Base-by-base conservation (phyloP, 2,888 invertebrate species). In the Magallana nippona region DNA sequence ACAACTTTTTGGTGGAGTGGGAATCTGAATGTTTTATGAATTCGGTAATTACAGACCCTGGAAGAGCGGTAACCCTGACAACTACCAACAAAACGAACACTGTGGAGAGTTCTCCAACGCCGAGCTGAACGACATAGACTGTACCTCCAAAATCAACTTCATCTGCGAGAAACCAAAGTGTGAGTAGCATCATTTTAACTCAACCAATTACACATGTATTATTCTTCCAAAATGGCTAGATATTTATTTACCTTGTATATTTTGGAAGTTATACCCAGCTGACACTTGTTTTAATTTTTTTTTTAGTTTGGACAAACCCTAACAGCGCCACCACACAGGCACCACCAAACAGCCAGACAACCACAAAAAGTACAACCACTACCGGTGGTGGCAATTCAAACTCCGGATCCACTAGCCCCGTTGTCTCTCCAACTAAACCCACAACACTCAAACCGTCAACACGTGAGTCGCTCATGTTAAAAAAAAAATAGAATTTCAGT, bases 151-250 rank as follows among this genome's bases (percentile, higher is more conserved):
- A 27, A 78, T 88, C 13, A 87, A 88, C 71, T 90, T 84, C 58
- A 88, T 90, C 55, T 90, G 90, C 83, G 89, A 90, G 81, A 90
- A 89, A 58, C 88, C 88, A 19, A 89, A 88, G 85, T 88, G 90
- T 90, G 87, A 81, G 89, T 27, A 32, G 15, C 85, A 55, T 5
- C 17, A 27, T 27, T 55, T 27, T 15, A 55, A 19, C 15, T 17
- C 1, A 1, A 44, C 44, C 22, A 10, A 11, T 5, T 44, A 81
- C 15, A 13, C 17, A 63, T 44, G 8, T 44, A 44, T 44, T 44
- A 27, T 27, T 27, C 27, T 44, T 44, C 5, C 44, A 44, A 5
- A 44, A 5, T 44, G 44, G 44, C 44, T 5, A 44, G 44, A 44
- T 8, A 44, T 44, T n/a, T n/a, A n/a, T n/a, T n/a, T 44, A 44